These are phyloP conservation scores for Chloropsis cyanopogon DNA, from an alignment of 2,113 vertebrate species.

Conservation along the genomic window DNA sequence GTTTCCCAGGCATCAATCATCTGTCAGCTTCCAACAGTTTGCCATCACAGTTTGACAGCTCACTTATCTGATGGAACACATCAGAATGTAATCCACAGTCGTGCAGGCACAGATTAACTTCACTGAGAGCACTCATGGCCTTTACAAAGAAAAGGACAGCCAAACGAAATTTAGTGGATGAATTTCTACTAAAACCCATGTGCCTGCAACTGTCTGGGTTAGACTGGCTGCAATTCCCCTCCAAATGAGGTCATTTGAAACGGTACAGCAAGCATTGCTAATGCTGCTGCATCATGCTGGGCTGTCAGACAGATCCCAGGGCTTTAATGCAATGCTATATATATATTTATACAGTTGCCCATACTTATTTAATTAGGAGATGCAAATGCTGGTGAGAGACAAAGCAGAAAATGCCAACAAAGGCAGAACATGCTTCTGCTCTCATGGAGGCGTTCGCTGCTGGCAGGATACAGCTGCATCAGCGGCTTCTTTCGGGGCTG, in stretches of 20 bases:
- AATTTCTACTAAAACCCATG: not conserved
- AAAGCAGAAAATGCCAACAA: constrained; percentile 51
- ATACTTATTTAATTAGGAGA: constrained; percentile 21
- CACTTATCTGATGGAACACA: not conserved
- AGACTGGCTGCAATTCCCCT: not conserved
- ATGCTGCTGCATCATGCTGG: constrained; percentile 45
- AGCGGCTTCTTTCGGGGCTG: constrained; percentile 18
- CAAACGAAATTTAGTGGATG: not conserved
- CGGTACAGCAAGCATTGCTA: not conserved
- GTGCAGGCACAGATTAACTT: not conserved
- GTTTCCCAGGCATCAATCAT: not conserved
- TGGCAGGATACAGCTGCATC: constrained; percentile 1
- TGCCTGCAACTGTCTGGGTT: constrained; percentile 41
- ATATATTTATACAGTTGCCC: not conserved
- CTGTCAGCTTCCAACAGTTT: not conserved
- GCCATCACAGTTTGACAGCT: not conserved
- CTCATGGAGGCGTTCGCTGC: not conserved
- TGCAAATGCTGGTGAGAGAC: not conserved
- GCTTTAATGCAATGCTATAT: not conserved
- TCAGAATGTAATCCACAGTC: not conserved
- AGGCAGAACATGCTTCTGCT: not conserved
- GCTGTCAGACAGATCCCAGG: constrained; percentile 26
- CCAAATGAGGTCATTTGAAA: constrained; percentile 17
- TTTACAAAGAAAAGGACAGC: not conserved
- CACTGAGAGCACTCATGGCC: not conserved